Evolutionary conservation across 2,888 invertebrate genomes (phyloP), one percentile per base, ranked within the genome.

Genomic region (Cheilosia urbana): DNA sequence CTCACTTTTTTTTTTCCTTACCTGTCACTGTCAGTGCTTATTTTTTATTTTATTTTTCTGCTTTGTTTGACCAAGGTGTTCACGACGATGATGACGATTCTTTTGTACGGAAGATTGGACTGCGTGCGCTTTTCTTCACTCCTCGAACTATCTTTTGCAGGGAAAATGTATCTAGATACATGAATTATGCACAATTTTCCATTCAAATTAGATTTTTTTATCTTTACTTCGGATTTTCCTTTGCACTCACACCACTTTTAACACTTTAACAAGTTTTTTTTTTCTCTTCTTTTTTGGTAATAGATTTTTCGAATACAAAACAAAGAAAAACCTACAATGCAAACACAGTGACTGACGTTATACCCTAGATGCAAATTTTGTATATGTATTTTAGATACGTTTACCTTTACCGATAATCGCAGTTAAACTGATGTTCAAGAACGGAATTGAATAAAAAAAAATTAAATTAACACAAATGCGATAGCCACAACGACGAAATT

Each of bases 61-160:
- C 80, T 84, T 84, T 85, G 79, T 81, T 81, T 71, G 66, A 80
- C 58, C 68, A 84, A 80, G 75, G 80, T 76, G 66, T 76, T 81
- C 58, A 76, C 68, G 42, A 62, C 34, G 78, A 84, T 75, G 80
- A 80, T 53, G 65, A 80, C 75, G 80, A 76, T 58, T 85, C 76
- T 80, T 84, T 80, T 84, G 84, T 84, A 84, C 84, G 80, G 79
- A 65, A 75, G 57, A 84, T 75, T 79, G 49, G 73, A 69, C 79
- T 84, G 83, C 79, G 72, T 75, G 66, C 76, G 75, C 47, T 76
- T 85, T 77, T 68, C 49, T 81, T 53, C 5, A 71, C 84, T 71
- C 72, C 66, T 53, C 37, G 13, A 13, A 13, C 37, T 37, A 81
- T 77, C 66, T 81, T 81, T 71, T 45, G 53, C 27, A 40, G 30